Percentiles rank a stretch among this genome's conserved stretches.
These are phyloP conservation scores for Anastrepha ludens DNA, from an alignment of 1,140 invertebrate species.

Conservation along the genomic window DNA sequence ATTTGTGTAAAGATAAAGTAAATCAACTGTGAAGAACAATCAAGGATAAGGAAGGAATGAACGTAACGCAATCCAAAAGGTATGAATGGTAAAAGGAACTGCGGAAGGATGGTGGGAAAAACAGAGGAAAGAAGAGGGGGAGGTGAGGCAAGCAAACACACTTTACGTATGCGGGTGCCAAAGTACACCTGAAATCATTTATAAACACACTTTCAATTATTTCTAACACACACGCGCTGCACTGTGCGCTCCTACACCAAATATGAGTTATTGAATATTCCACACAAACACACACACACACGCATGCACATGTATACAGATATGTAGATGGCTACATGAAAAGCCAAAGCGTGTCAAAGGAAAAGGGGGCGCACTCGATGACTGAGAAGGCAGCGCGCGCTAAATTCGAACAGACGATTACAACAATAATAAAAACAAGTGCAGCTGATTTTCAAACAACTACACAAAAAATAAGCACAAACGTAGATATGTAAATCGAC, in stretches of 20 bases:
- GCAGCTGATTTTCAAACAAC: neutral
- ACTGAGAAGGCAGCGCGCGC: neutral
- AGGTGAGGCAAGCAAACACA: neutral
- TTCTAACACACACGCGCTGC: neutral
- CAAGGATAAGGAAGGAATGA: conserved; percentile 36
- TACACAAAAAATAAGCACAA: neutral
- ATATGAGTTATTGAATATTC: conserved; percentile 43
- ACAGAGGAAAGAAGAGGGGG: neutral
- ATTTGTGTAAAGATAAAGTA: conserved; percentile 41
- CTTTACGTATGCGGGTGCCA: neutral
- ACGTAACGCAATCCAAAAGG: neutral
- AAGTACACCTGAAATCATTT: neutral
- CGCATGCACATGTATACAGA: neutral
- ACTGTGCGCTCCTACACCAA: neutral
- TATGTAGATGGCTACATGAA: conserved; percentile 4
- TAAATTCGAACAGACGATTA: conserved; percentile 26
- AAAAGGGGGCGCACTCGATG: neutral
- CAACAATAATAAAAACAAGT: conserved; percentile 20
- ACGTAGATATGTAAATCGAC: conserved; percentile 6
- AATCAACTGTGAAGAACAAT: conserved; percentile 52
- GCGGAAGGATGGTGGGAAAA: conserved; percentile 2
- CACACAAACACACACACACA: neutral
- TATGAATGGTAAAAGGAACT: neutral
- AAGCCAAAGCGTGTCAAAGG: neutral
- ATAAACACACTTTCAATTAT: conserved; percentile 5